These are phyloP conservation scores for Idaea aversata DNA, from an alignment of 2,888 invertebrate species.

Conservation along the genomic window DNA sequence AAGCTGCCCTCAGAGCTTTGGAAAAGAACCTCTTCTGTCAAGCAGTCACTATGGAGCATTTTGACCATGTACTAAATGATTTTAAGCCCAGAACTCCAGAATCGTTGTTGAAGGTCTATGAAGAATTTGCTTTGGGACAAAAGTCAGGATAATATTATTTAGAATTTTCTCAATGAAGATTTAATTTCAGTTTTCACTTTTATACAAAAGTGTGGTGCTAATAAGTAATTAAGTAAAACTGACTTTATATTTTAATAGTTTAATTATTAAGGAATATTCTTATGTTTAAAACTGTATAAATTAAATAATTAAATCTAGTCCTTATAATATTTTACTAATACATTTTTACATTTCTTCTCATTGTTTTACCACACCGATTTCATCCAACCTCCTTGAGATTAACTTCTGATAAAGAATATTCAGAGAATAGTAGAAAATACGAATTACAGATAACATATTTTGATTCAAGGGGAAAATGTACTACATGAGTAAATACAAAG, in stretches of 20 bases:
- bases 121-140: conserved; percentile 78
- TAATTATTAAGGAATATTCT: conserved; percentile 51
- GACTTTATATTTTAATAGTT: conserved; percentile 33
- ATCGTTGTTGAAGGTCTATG: conserved; percentile 86
- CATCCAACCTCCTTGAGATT: not conserved
- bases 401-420: not conserved
- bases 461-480: too few species aligned
- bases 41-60: conserved; percentile 84
- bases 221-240: conserved; percentile 14
- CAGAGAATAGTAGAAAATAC: not conserved
- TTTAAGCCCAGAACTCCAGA: conserved; percentile 89
- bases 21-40: conserved; percentile 85
- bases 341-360: conserved; percentile 24
- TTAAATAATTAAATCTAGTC: conserved; percentile 50
- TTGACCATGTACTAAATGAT: conserved; percentile 84
- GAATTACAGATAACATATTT: too few species aligned
- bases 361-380: not conserved
- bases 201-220: conserved; percentile 6
- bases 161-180: conserved; percentile 3
- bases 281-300: conserved; percentile 52
- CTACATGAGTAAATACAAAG: too few species aligned
- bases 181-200: not conserved
- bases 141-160: conserved; percentile 42
- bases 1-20: conserved; percentile 92
- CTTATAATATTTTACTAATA: conserved; percentile 35